Conservation (phyloP, 2,113 vertebrate genomes). For the Passer montanus region DNA sequence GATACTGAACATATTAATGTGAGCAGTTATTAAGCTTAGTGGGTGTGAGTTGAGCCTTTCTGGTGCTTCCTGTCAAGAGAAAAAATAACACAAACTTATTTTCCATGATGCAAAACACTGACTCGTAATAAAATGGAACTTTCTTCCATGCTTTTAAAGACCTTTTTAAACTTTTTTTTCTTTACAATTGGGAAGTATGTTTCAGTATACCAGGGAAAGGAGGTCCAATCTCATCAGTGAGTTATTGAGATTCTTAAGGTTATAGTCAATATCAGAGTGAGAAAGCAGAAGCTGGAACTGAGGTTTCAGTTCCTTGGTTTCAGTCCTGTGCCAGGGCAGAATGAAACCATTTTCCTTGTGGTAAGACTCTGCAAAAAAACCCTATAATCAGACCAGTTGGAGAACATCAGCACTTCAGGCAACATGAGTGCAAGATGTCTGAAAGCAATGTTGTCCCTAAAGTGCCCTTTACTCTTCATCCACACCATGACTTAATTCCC, state of each 20-base stretch:
- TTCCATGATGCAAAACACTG: not conserved
- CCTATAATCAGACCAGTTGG: not conserved
- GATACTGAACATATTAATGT: not conserved
- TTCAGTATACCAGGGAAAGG: constrained; percentile 65
- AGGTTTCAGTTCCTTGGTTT: constrained; percentile 64
- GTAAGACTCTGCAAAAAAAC: constrained; percentile 24
- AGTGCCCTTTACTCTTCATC: not conserved
- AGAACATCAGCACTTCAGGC: not conserved
- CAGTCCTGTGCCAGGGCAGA: constrained; percentile 50
- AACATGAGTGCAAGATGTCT: not conserved
- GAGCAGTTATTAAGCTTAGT: not conserved
- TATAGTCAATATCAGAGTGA: constrained; percentile 63
- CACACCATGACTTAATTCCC: not conserved
- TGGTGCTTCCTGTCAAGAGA: not conserved
- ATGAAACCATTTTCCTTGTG: not conserved
- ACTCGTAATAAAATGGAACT: not conserved
- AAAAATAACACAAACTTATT: not conserved
- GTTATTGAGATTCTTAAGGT: constrained; percentile 58
- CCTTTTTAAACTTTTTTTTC: rapidly evolving
- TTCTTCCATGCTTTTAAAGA: not conserved
- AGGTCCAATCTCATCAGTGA: constrained; percentile 74
- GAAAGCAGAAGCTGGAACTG: constrained; percentile 71
- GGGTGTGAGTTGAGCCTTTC: not conserved
- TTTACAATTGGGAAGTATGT: not conserved
- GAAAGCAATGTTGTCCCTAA: not conserved